These are phyloP conservation scores for Apaloderma vittatum DNA, from an alignment of 2,113 vertebrate genomes.

Conservation along the genomic window DNA sequence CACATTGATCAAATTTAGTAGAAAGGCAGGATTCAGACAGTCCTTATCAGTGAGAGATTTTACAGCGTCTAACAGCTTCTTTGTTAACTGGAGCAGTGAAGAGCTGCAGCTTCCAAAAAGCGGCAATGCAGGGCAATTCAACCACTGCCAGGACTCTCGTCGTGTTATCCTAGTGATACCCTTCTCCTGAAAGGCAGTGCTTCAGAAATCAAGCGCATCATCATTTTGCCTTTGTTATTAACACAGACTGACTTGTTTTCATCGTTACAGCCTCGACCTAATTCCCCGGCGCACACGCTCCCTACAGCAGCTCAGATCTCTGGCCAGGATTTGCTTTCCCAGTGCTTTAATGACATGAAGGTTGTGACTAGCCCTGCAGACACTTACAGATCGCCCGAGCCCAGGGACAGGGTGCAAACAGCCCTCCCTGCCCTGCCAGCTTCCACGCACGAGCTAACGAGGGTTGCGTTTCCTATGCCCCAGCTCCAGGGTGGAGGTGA, in stretches of 20 bases:
- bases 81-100: conserved; percentile 27
- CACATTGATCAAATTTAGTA: conserved; percentile 20
- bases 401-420: not conserved
- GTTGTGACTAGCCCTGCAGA: conserved; percentile 43
- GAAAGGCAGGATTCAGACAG: not conserved
- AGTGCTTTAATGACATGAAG: conserved; percentile 39
- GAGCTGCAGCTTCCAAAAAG: conserved; percentile 44
- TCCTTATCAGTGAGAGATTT: not conserved
- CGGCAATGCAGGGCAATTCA: conserved; percentile 38
- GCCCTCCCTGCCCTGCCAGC: not conserved
- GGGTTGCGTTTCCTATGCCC: fast-evolving
- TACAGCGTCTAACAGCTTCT: not conserved
- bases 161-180: not conserved
- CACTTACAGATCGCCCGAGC: not conserved
- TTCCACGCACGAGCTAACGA: fast-evolving
- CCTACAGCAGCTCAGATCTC: conserved; percentile 26
- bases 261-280: conserved; percentile 34
- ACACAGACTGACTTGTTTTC: conserved; percentile 50
- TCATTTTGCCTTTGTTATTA: conserved; percentile 52
- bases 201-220: conserved; percentile 20
- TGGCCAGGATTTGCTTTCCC: conserved; percentile 22
- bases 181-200: conserved; percentile 21
- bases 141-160: not conserved
- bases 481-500: not conserved
- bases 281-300: not conserved